Percentiles rank a stretch among this genome's conserved stretches.
phyloP scores from a whole-genome alignment of 2,888 invertebrate species.

The Steinernema scapterisci region DNA sequence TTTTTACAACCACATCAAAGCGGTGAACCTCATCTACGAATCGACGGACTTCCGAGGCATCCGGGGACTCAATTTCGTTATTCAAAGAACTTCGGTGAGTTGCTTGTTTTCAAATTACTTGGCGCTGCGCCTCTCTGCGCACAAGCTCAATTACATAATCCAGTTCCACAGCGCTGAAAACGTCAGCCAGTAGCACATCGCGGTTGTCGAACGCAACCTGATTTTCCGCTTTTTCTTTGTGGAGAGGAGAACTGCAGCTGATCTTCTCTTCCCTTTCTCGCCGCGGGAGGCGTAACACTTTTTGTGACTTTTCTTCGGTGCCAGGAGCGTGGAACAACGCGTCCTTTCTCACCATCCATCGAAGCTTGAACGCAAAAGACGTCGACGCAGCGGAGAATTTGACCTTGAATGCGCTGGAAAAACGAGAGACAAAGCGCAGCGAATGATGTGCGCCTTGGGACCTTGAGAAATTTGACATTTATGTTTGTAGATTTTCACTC shows the following conservation, averaged over 20 bases:
- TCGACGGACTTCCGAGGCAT: constrained; percentile 94
- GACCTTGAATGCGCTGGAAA: background rate
- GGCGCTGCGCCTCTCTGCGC: background rate
- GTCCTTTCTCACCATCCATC: background rate
- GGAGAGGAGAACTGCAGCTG: background rate
- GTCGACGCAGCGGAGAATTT: background rate
- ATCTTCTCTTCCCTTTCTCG: background rate
- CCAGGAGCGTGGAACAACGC: constrained; percentile 7
- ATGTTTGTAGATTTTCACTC: constrained; percentile 83
- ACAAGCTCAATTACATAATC: constrained; percentile 28
- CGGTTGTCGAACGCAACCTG: constrained; percentile 13
- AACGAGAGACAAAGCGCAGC: background rate
- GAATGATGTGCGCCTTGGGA: background rate
- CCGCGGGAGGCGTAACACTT: background rate
- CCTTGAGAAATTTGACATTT: constrained; percentile 40
- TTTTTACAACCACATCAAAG: constrained; percentile 97
- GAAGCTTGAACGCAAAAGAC: background rate
- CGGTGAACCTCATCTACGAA: constrained; percentile 94
- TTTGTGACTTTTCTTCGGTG: background rate
- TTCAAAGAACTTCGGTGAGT: constrained; percentile 80
- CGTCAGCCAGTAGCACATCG: too few relatives aligned
- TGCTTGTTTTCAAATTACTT: background rate
- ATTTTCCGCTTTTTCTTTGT: constrained; percentile 5
- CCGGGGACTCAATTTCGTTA: constrained; percentile 93
- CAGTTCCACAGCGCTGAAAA: constrained; percentile 1